Percentiles rank a stretch among this genome's conserved stretches.
phyloP scores from a whole-genome alignment of 2,888 invertebrate species.

The Andrena flavipes region DNA sequence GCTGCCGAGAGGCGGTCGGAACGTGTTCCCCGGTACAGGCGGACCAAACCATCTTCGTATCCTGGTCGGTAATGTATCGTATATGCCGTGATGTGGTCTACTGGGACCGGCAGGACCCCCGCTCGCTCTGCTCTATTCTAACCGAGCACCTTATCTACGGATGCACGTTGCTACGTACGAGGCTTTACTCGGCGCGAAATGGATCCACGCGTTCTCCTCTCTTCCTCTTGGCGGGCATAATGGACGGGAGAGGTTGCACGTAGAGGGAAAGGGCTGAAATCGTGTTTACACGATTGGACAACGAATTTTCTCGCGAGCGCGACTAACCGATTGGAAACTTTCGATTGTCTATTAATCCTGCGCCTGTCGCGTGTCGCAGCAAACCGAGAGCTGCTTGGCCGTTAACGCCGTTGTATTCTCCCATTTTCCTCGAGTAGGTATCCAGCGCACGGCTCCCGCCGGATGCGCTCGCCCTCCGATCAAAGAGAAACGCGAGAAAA shows the following conservation, averaged over 20 bases:
- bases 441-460: too few species aligned
- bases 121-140: slow-evolving; percentile 56
- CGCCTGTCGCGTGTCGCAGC: background rate
- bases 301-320: background rate
- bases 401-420: background rate
- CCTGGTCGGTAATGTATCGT: slow-evolving; percentile 69
- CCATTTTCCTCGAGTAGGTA: background rate
- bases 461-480: background rate
- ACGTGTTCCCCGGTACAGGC: slow-evolving; percentile 27
- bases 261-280: background rate
- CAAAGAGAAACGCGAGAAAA: background rate
- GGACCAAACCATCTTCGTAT: slow-evolving; percentile 62
- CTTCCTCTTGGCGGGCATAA: slow-evolving; percentile 2
- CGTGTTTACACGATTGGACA: background rate
- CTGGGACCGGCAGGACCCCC: slow-evolving; percentile 63
- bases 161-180: slow-evolving; percentile 49
- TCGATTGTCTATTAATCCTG: background rate
- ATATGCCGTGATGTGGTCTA: slow-evolving; percentile 72
- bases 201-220: slow-evolving; percentile 32
- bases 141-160: slow-evolving; percentile 61
- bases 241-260: slow-evolving; percentile 27
- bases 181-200: slow-evolving; percentile 32
- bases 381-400: background rate
- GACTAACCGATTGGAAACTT: background rate
- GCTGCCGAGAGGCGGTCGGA: slow-evolving; percentile 9